Percentiles rank a stretch among this genome's conserved stretches.
Evolutionary conservation across 2,797 vertebrate genomes (phyloP).

Genomic region (Ctenopoma multispine): DNA sequence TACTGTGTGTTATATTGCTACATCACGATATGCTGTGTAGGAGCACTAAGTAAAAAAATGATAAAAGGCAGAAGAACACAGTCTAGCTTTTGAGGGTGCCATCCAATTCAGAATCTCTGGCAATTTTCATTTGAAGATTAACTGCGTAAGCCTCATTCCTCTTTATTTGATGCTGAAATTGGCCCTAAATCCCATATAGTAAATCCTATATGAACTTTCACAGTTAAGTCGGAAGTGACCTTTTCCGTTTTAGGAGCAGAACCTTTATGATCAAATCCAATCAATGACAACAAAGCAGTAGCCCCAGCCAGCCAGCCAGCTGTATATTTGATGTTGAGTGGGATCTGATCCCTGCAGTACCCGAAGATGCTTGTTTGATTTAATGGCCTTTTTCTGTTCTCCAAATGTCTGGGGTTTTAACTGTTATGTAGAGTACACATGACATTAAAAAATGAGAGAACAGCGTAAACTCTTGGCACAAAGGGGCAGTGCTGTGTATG

Average conservation of each 20-base stretch:
- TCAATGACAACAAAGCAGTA: constrained; percentile 86
- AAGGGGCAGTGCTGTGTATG: constrained; percentile 17
- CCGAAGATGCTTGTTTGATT: constrained; percentile 79
- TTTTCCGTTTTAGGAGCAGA: constrained; percentile 79
- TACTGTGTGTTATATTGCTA: constrained; percentile 56
- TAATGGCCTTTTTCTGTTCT: constrained; percentile 84
- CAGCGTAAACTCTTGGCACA: constrained; percentile 34
- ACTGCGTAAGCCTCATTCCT: constrained; percentile 57
- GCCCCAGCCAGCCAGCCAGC: constrained; percentile 69
- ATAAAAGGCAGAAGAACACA: constrained; percentile 52
- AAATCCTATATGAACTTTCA: constrained; percentile 75
- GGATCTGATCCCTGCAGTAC: constrained; percentile 69
- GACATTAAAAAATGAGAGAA: constrained; percentile 37
- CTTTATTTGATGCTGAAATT: constrained; percentile 74
- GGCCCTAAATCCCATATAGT: constrained; percentile 67
- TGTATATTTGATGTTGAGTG: constrained; percentile 81
- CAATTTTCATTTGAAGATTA: constrained; percentile 67
- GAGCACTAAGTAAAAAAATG: constrained; percentile 61
- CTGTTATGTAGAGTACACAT: constrained; percentile 65
- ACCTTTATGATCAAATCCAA: constrained; percentile 86
- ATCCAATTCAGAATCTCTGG: constrained; percentile 55
- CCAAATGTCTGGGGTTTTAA: constrained; percentile 75
- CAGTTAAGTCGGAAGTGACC: constrained; percentile 81
- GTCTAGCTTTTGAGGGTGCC: constrained; percentile 39
- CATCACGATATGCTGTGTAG: constrained; percentile 40